A percentile compares a stretch with the other conserved stretches of the same genome.
phyloP scores from a whole-genome alignment of 92 coral and sea anemone species.

The Plumapathes pennacea region DNA sequence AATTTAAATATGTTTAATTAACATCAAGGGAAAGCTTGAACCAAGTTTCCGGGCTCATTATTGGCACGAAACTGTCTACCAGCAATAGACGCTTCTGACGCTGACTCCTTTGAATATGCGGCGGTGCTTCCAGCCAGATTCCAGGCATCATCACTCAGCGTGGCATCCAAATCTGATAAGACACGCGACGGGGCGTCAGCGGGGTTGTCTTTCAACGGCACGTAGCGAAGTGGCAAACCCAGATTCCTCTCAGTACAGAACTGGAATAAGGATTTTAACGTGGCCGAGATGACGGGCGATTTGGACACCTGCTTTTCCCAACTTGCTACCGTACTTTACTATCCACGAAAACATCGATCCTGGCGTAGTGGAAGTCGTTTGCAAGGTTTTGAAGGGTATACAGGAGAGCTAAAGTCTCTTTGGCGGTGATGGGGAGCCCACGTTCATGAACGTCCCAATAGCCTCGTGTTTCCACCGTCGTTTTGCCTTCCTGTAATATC shows the following conservation, averaged over 20 bases:
- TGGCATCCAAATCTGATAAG: slow-evolving; percentile 52
- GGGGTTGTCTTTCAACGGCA: slow-evolving; percentile 31
- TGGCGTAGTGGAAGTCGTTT: no score
- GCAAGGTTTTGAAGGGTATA: no score
- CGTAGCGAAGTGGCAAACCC: slow-evolving; percentile 4
- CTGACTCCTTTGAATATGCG: no score
- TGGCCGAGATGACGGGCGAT: slow-evolving; percentile 5
- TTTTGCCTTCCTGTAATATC: no score
- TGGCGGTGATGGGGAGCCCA: slow-evolving; percentile 10
- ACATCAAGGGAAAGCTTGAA: no score
- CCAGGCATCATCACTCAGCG: slow-evolving; percentile 33
- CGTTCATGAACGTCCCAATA: slow-evolving; percentile 3
- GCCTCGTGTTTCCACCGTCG: slow-evolving; percentile 25
- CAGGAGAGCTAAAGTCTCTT: slow-evolving; percentile 24
- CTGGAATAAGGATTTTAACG: slow-evolving; percentile 2
- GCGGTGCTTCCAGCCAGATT: no score
- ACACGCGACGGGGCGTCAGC: slow-evolving; percentile 46
- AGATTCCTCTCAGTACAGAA: slow-evolving; percentile 2
- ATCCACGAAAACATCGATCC: slow-evolving; percentile 26
- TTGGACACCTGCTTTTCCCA: slow-evolving; percentile 36
- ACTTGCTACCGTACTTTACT: slow-evolving; percentile 20
- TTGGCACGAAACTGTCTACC: no score
- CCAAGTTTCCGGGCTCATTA: no score
- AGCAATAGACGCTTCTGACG: no score
- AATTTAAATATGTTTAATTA: no score